phyloP scores from a whole-genome alignment of 1,140 invertebrate genomes.

The Archivesica marissinica region DNA sequence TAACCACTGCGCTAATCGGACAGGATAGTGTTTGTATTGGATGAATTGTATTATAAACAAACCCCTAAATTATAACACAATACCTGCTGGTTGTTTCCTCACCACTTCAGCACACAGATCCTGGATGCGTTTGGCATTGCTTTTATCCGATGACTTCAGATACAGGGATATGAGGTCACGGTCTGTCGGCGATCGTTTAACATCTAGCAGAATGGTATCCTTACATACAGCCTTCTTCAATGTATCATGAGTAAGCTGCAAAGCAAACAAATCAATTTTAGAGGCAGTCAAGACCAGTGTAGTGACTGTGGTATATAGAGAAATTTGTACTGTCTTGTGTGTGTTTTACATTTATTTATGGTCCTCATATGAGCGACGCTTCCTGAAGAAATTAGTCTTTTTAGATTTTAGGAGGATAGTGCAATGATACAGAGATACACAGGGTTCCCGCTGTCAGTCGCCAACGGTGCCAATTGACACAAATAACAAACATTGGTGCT shows the following conservation, averaged over 20 bases:
- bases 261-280: not conserved
- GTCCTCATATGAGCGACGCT: not conserved
- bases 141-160: not conserved
- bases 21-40: too few relatives aligned
- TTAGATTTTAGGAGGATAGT: not conserved
- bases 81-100: not conserved
- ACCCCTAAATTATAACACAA: too few relatives aligned
- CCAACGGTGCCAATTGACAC: too few relatives aligned
- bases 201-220: not conserved
- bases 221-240: constrained; percentile 29
- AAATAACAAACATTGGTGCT: too few relatives aligned
- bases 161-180: not conserved
- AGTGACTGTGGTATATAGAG: too few relatives aligned
- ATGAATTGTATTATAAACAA: too few relatives aligned
- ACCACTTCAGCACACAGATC: not conserved
- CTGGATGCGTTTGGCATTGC: not conserved
- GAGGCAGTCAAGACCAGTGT: too few relatives aligned
- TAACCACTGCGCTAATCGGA: too few relatives aligned
- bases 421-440: not conserved
- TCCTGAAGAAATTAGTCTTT: not conserved
- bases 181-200: not conserved
- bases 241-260: not conserved
- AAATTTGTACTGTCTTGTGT: too few relatives aligned
- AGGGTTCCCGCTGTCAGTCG: not conserved
- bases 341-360: not conserved